A percentile compares a stretch with the other conserved stretches of the same genome.
Evolutionary conservation across 2,888 invertebrate species (phyloP).

Genomic region (Geotrupes spiniger): DNA sequence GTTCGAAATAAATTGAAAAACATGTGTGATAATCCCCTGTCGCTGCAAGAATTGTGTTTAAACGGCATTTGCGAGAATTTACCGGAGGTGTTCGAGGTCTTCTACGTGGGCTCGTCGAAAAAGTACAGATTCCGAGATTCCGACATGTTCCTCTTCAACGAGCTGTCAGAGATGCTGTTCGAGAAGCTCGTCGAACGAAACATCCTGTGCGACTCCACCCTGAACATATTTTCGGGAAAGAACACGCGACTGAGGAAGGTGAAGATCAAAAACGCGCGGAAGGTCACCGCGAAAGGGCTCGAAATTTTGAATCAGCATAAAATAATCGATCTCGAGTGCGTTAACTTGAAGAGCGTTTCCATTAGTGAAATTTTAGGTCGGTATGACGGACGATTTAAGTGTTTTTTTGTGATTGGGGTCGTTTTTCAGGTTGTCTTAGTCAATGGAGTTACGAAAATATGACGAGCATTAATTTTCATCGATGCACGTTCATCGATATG

Average conservation of each 20-base stretch:
- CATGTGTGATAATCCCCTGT: slow-evolving; percentile 63
- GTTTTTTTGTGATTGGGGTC: slow-evolving; percentile 3
- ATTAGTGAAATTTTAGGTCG: slow-evolving; percentile 29
- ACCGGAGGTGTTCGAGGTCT: slow-evolving; percentile 52
- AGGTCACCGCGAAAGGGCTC: slow-evolving; percentile 58
- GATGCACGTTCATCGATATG: slow-evolving; percentile 60
- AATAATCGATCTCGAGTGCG: slow-evolving; percentile 60
- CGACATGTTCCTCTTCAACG: slow-evolving; percentile 58
- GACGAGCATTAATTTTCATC: slow-evolving; percentile 59
- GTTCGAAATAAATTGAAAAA: slow-evolving; percentile 9
- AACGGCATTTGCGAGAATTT: slow-evolving; percentile 64
- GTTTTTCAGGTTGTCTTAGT: slow-evolving; percentile 55
- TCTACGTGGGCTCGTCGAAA: slow-evolving; percentile 34
- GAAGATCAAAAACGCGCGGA: slow-evolving; percentile 58
- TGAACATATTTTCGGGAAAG: slow-evolving; percentile 59
- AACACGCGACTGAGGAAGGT: slow-evolving; percentile 61
- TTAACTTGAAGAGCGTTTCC: slow-evolving; percentile 50
- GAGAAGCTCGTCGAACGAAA: slow-evolving; percentile 56
- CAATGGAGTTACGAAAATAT: slow-evolving; percentile 65
- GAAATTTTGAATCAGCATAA: slow-evolving; percentile 61
- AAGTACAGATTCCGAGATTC: slow-evolving; percentile 52
- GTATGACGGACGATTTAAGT: slow-evolving; percentile 7
- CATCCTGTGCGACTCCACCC: slow-evolving; percentile 58
- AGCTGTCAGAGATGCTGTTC: slow-evolving; percentile 59
- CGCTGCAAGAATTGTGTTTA: slow-evolving; percentile 62